phyloP scores from a whole-genome alignment of 2,797 vertebrate genomes.

The Pseudomugil tenellus region DNA sequence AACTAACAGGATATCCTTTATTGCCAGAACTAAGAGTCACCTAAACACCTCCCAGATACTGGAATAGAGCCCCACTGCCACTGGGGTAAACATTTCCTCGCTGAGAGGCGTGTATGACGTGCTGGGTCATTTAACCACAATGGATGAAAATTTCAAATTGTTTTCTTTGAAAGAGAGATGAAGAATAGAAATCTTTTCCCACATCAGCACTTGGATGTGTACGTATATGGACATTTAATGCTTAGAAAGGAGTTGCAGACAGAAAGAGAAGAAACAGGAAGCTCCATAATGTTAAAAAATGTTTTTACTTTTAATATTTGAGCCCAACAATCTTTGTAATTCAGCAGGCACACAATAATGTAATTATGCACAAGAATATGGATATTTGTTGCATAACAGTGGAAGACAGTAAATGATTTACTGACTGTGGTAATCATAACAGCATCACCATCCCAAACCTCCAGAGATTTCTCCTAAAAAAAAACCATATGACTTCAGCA shows the following conservation, averaged over 20 bases:
- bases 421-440: not conserved
- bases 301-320: not conserved
- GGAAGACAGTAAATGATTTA: not conserved
- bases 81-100: conserved; percentile 44
- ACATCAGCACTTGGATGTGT: not conserved
- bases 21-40: conserved; percentile 61
- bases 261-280: not conserved
- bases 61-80: conserved; percentile 46
- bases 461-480: too few relatives aligned
- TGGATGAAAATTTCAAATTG: conserved; percentile 43
- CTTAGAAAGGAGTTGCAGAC: not conserved
- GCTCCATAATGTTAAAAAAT: not conserved
- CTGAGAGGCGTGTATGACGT: conserved; percentile 33
- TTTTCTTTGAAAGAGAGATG: conserved; percentile 37
- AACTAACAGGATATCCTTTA: conserved; percentile 74
- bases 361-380: not conserved
- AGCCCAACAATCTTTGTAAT: too few relatives aligned
- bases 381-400: not conserved
- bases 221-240: conserved; percentile 6
- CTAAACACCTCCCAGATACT: conserved; percentile 64
- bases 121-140: conserved; percentile 43
- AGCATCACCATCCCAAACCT: too few relatives aligned
- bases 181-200: conserved; percentile 35
- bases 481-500: too few relatives aligned
- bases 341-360: not conserved